Conservation (phyloP, 1,140 invertebrate species). For the Lepidostoma basale region DNA sequence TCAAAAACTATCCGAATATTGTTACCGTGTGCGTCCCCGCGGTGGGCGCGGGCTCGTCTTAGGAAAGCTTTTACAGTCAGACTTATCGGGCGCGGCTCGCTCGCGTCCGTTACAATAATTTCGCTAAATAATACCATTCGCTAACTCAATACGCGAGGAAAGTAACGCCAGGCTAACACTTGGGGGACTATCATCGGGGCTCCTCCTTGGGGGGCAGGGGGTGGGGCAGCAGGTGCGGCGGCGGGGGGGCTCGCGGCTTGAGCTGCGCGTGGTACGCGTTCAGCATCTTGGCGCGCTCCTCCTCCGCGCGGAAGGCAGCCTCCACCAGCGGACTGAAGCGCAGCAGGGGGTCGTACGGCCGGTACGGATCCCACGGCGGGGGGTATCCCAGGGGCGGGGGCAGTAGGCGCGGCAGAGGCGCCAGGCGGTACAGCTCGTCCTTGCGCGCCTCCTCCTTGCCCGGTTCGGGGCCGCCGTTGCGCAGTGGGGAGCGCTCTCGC, state of each 20-base stretch:
- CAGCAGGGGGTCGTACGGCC: conserved; percentile 68
- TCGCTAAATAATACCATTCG: conserved; percentile 13
- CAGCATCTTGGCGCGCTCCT: conserved; percentile 76
- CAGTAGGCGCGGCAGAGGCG: conserved; percentile 65
- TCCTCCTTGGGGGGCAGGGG: conserved; percentile 57
- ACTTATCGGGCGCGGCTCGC: conserved; percentile 17
- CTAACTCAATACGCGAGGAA: conserved; percentile 4
- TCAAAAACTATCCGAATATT: conserved; percentile 19
- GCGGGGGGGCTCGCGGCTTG: conserved; percentile 52
- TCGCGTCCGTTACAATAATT: conserved; percentile 2
- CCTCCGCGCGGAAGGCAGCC: conserved; percentile 72
- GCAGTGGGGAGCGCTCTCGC: conserved; percentile 72
- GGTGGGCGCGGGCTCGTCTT: background rate
- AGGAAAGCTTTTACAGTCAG: conserved; percentile 19
- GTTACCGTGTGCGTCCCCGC: background rate
- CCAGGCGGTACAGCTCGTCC: conserved; percentile 60
- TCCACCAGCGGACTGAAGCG: conserved; percentile 77
- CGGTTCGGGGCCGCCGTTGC: conserved; percentile 65
- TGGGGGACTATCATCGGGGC: conserved; percentile 57
- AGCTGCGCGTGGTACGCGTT: conserved; percentile 68
- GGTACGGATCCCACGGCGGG: conserved; percentile 69
- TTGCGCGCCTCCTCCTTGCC: conserved; percentile 57
- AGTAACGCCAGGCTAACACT: background rate
- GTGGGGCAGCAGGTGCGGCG: conserved; percentile 52
- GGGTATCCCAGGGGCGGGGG: conserved; percentile 64